These are phyloP conservation scores for Armadillidium nasatum DNA, from an alignment of 1,140 invertebrate genomes.

Conservation along the genomic window DNA sequence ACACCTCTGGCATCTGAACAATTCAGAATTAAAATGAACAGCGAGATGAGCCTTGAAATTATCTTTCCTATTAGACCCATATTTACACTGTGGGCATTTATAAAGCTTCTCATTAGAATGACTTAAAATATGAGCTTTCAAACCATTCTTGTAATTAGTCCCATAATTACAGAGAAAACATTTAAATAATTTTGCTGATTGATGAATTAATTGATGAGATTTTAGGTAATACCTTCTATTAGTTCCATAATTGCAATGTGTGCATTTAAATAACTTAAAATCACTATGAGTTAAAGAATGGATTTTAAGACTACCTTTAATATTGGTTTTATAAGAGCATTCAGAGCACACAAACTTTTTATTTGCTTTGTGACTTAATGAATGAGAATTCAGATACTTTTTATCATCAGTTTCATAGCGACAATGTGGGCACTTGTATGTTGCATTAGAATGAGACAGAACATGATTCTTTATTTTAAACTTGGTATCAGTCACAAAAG, in stretches of 20 bases:
- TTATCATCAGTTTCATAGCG: slow-evolving; percentile 17
- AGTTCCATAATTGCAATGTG: slow-evolving; percentile 16
- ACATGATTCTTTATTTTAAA: too few species aligned
- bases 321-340: slow-evolving; percentile 21
- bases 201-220: slow-evolving; percentile 23
- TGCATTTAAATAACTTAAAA: slow-evolving; percentile 21
- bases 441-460: too few species aligned
- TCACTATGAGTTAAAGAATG: slow-evolving; percentile 24
- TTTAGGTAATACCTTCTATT: slow-evolving; percentile 22
- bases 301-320: slow-evolving; percentile 10
- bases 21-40: slow-evolving; percentile 16
- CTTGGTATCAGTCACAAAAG: too few species aligned
- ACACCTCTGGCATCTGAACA: slow-evolving; percentile 20
- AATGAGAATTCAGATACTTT: slow-evolving; percentile 20
- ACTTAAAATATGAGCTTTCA: too few species aligned
- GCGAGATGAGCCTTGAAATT: slow-evolving; percentile 20
- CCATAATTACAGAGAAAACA: slow-evolving; percentile 16
- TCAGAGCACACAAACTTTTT: slow-evolving; percentile 17
- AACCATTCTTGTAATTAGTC: too few species aligned
- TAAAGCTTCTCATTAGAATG: slow-evolving; percentile 7
- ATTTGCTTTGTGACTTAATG: slow-evolving; percentile 17
- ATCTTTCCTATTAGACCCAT: slow-evolving; percentile 17
- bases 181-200: slow-evolving; percentile 11
- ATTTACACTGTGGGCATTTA: slow-evolving; percentile 17
- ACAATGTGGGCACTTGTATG: slow-evolving; percentile 16